Percentiles rank a stretch among this genome's conserved stretches.
Conservation (phyloP, 2,797 vertebrate genomes). For the Hippocampus kuda region DNA sequence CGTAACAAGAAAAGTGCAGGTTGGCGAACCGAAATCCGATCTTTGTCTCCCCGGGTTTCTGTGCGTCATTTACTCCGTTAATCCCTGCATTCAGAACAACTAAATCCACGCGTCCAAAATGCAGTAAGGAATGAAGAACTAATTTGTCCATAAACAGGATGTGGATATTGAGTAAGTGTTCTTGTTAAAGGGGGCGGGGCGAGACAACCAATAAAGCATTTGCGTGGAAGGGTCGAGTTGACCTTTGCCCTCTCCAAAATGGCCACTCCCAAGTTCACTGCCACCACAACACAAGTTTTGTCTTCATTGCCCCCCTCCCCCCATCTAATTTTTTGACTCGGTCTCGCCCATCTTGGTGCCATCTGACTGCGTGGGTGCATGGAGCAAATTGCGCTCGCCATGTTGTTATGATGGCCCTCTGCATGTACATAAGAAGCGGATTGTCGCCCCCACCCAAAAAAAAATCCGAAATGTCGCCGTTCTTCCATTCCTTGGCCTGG, state of each 20-base stretch:
- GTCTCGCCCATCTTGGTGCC: constrained; percentile 47
- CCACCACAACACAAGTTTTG: constrained; percentile 47
- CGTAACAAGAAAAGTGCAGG: constrained; percentile 22
- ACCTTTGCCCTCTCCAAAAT: constrained; percentile 37
- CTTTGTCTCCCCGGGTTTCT: constrained; percentile 19
- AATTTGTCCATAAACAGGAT: not conserved
- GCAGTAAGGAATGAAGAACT: not conserved
- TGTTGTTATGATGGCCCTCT: constrained; percentile 32
- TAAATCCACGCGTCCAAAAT: not conserved
- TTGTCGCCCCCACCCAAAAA: constrained; percentile 10
- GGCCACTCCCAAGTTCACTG: constrained; percentile 33
- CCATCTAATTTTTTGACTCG: constrained; percentile 11
- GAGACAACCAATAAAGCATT: constrained; percentile 38
- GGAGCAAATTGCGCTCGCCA: constrained; percentile 28
- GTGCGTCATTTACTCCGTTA: constrained; percentile 19
- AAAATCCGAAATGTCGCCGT: constrained; percentile 31
- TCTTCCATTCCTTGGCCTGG: constrained; percentile 4
- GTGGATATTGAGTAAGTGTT: not conserved
- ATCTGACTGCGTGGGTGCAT: constrained; percentile 52
- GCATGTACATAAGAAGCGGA: constrained; percentile 21
- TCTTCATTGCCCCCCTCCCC: constrained; percentile 20
- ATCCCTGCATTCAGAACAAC: constrained; percentile 15
- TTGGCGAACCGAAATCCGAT: constrained; percentile 26
- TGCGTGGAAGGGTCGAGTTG: constrained; percentile 34
- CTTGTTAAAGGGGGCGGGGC: not conserved